Base-by-base conservation (phyloP, 2,888 invertebrate genomes). In the Drosophila cracens region DNA sequence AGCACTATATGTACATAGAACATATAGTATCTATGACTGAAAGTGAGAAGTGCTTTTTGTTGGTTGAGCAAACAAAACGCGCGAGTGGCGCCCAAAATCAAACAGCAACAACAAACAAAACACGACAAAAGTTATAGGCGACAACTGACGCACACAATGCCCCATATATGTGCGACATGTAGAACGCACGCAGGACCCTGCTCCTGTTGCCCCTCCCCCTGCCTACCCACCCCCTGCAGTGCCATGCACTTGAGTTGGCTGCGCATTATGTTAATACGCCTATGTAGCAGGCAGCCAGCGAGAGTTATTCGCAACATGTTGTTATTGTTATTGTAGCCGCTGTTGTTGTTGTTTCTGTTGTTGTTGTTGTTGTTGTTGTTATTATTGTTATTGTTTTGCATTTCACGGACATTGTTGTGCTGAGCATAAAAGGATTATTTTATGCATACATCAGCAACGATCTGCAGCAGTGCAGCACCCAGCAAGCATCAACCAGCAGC, bases 361-460 rank as follows among this genome's bases (percentile, higher is more conserved):
- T 46, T 69, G 57, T 43, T 66, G 68, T 8, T 63, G 62, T 33
- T 70, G 76, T 29, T 67, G 73, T 69, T 82, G 88, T 72, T 85
- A 76, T 89, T 78, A 73, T 78, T 90, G 83, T 87, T 90, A 86
- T 89, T 87, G 89, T 89, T 90, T 90, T 87, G 88, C 88, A 90
- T 90, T 87, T 87, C 87, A 90, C 90, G 87, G 90, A 87, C 90
- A 90, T 90, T 87, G 87, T 87, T 89, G 87, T 90, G 85, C 85
- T 66, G 82, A 85, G 88, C 82, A 87, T 87, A 87, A 87, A 86
- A 79, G 90, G 87, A 87, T 87, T 90, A 87, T 90, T 87, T 90
- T 87, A 90, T 87, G 87, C 87, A 87, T 85, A 87, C 90, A 87
- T 87, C 87, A 87, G 90, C 86, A 74, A 69, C 65, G 70, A 79